Percentiles rank a stretch among this genome's conserved stretches.
Evolutionary conservation across 2,797 vertebrate genomes (phyloP).

Genomic region (Smutsia gigantea): DNA sequence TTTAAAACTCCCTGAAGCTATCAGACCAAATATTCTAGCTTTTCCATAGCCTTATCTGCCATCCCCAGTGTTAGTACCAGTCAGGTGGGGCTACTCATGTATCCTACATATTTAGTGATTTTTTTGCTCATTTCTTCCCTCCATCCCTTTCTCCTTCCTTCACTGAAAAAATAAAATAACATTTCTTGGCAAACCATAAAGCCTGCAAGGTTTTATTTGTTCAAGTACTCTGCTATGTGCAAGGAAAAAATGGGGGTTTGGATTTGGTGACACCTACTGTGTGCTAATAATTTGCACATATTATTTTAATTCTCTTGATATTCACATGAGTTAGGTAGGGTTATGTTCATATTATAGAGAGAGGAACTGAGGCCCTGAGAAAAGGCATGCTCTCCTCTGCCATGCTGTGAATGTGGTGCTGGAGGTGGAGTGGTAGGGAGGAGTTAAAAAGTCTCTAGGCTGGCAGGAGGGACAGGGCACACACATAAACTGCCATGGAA

Average conservation of each 20-base stretch:
- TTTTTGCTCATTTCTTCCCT: not conserved
- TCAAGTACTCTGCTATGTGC: not conserved
- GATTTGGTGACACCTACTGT: not conserved
- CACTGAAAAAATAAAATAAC: not conserved
- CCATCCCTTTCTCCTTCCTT: not conserved
- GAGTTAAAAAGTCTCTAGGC: not conserved
- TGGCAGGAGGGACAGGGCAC: not conserved
- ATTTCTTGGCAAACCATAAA: slow-evolving; percentile 46
- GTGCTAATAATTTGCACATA: not conserved
- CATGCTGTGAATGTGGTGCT: not conserved
- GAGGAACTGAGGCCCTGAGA: not conserved
- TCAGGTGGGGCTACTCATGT: not conserved
- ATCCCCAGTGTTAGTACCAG: not conserved
- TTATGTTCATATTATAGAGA: not conserved
- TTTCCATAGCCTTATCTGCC: not conserved
- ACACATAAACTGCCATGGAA: not conserved
- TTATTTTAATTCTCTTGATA: not conserved
- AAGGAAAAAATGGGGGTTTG: slow-evolving; percentile 24
- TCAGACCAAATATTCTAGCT: not conserved
- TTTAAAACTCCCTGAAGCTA: not conserved
- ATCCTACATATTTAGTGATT: slow-evolving; percentile 13
- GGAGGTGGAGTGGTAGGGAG: not conserved
- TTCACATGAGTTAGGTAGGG: not conserved
- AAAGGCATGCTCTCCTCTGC: not conserved
- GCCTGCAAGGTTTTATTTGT: not conserved